Percentiles rank a stretch among this genome's conserved stretches.
Conservation (phyloP, 92 coral and sea anemone species). For the Galaxea fascicularis region DNA sequence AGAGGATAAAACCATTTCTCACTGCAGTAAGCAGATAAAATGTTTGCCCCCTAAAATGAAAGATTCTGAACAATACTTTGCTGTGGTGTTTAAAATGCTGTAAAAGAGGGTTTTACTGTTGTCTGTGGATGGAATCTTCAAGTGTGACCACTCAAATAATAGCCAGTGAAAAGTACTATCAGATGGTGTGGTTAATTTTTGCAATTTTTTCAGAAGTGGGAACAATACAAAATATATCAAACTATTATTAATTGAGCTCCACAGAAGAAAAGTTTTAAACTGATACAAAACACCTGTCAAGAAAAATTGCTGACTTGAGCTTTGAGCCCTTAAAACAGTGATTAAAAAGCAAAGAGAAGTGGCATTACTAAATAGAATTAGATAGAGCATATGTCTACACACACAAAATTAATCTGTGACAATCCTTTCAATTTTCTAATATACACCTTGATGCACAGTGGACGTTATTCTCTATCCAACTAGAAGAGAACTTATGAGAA, state of each 20-base stretch:
- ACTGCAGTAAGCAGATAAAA: not conserved
- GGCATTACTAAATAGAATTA: not conserved
- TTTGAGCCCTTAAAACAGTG: conserved; percentile 14
- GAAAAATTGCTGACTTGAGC: not conserved
- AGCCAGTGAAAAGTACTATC: not conserved
- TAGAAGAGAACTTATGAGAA: conserved; percentile 4
- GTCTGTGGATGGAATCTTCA: not conserved
- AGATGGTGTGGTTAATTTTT: not conserved
- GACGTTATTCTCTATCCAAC: not conserved
- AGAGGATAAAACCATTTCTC: not conserved
- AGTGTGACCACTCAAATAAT: not conserved
- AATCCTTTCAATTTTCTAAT: not conserved
- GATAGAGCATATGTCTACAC: not conserved
- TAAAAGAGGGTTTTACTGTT: not conserved
- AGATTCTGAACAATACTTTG: not conserved
- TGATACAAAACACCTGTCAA: not conserved
- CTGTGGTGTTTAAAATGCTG: not conserved
- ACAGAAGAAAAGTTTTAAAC: not conserved
- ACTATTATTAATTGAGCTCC: not conserved
- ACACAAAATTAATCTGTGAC: not conserved
- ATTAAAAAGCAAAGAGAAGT: not conserved
- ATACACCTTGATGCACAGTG: conserved; percentile 4
- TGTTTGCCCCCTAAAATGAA: not conserved
- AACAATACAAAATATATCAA: not conserved
- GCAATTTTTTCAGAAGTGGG: not conserved